Conservation (phyloP, 2,113 vertebrate genomes). For the Alethe diademata region DNA sequence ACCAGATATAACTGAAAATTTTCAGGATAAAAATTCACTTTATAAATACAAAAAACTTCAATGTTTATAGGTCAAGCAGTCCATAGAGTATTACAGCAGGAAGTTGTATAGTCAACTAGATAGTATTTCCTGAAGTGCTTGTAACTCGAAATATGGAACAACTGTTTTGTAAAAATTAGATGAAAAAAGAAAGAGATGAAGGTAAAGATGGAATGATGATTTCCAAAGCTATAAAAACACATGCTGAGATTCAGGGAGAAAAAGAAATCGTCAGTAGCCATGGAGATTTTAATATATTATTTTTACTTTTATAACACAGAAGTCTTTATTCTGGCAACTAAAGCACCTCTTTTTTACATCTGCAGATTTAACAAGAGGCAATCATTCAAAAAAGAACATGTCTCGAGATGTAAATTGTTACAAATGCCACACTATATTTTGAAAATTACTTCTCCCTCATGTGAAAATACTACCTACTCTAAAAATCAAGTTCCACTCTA, state of each 20-base stretch:
- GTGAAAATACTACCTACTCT: not conserved
- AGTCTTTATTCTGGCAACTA: not conserved
- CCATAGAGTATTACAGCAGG: not conserved
- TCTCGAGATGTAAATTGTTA: not conserved
- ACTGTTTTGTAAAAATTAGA: not conserved
- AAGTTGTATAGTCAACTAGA: not conserved
- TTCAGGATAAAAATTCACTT: not conserved
- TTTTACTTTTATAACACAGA: not conserved
- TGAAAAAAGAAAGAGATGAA: not conserved
- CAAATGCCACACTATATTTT: not conserved
- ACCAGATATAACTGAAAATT: not conserved
- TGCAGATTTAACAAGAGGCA: not conserved
- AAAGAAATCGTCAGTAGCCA: not conserved
- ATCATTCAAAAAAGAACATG: not conserved
- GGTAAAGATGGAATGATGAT: not conserved
- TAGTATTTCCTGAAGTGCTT: not conserved
- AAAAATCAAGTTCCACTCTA: not conserved
- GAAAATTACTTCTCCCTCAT: not conserved
- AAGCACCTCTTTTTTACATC: not conserved
- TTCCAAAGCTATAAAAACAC: not conserved
- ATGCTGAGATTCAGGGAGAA: not conserved
- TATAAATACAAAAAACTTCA: not conserved
- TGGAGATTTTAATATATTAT: rapidly evolving
- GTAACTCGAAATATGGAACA: not conserved
- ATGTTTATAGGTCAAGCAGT: not conserved